Evolutionary conservation across 1,140 invertebrate genomes (phyloP).

Genomic region (Zaprionus vittiger): DNA sequence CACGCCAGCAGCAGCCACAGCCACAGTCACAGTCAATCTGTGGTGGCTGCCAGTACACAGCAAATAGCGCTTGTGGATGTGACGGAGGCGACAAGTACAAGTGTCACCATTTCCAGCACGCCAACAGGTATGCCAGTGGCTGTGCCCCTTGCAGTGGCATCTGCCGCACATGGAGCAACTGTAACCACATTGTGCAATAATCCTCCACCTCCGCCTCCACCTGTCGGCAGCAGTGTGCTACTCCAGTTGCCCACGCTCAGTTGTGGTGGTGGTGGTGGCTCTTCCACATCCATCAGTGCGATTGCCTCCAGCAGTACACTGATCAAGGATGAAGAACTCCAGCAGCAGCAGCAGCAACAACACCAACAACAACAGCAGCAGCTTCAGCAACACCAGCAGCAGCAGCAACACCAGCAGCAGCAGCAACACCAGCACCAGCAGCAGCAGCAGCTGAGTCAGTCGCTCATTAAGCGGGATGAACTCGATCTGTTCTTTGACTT

Average conservation of each 20-base stretch:
- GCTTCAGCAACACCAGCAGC: neutral
- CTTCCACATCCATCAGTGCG: constrained; percentile 38
- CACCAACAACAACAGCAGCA: neutral
- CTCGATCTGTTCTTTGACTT: constrained; percentile 81
- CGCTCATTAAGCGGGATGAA: constrained; percentile 69
- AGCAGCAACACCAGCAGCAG: constrained; percentile 30
- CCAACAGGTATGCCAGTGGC: constrained; percentile 36
- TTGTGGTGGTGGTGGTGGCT: neutral
- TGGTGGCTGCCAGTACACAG: constrained; percentile 42
- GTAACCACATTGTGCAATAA: constrained; percentile 33
- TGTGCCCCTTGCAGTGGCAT: constrained; percentile 55
- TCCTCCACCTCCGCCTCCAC: neutral
- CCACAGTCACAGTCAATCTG: constrained; percentile 4
- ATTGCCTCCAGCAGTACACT: constrained; percentile 66
- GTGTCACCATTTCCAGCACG: constrained; percentile 71
- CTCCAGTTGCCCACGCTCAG: constrained; percentile 61
- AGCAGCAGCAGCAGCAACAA: constrained; percentile 21
- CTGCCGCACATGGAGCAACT: constrained; percentile 17
- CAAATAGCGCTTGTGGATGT: constrained; percentile 68
- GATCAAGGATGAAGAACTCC: constrained; percentile 60
- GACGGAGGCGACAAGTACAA: constrained; percentile 71
- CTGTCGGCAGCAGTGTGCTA: constrained; percentile 46
- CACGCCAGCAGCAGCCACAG: neutral
- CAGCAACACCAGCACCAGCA: constrained; percentile 37
- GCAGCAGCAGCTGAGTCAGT: constrained; percentile 44